These are phyloP conservation scores for Aurelia aurita complex sp. Pacific DNA, from an alignment of 30 jellyfish, hydroid and myxozoan species.

Conservation along the genomic window DNA sequence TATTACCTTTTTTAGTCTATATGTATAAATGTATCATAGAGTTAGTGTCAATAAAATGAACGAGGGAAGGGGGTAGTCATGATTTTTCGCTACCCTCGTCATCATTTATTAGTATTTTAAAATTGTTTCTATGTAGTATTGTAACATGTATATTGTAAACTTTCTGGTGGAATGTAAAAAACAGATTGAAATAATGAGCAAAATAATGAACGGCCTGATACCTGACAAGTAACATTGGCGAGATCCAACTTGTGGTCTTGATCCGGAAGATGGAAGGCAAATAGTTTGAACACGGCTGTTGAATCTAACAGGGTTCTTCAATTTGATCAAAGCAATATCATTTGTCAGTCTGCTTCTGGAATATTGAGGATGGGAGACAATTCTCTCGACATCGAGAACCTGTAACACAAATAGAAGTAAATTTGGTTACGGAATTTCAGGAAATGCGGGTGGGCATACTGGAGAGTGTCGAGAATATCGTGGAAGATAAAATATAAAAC, in stretches of 20 bases:
- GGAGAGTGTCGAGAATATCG: no score
- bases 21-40: no score
- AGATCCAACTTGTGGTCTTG: slow-evolving; percentile 63
- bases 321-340: slow-evolving; percentile 69
- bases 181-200: no score
- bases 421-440: background rate
- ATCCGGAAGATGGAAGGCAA: slow-evolving; percentile 60
- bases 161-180: no score
- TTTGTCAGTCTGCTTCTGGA: slow-evolving; percentile 17
- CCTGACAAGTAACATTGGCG: slow-evolving; percentile 73
- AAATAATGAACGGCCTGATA: background rate
- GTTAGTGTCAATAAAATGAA: no score
- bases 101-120: no score
- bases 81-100: no score
- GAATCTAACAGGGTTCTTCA: slow-evolving; percentile 52
- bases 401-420: background rate
- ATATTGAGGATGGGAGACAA: slow-evolving; percentile 61
- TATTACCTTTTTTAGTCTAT: no score
- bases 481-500: no score
- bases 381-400: slow-evolving; percentile 52
- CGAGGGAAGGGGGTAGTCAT: no score
- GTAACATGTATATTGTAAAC: no score
- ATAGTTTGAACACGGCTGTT: slow-evolving; percentile 53
- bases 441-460: background rate
- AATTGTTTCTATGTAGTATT: no score